Evolutionary conservation across 2,113 vertebrate genomes (phyloP).

Genomic region (Platycercus adscitus): DNA sequence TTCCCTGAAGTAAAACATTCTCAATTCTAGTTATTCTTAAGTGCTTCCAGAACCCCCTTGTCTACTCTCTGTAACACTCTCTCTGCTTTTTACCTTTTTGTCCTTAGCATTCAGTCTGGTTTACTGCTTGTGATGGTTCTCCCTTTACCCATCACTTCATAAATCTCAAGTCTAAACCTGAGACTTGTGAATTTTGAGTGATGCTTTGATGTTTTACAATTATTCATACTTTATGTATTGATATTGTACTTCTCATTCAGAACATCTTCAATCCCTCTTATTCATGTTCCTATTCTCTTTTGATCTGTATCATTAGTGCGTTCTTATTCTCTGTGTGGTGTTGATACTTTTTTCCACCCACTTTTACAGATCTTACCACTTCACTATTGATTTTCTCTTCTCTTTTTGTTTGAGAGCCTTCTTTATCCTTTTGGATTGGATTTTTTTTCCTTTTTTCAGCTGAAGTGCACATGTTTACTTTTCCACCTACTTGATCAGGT

Average conservation of each 20-base stretch:
- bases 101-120: background rate
- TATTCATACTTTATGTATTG: slow-evolving; percentile 8
- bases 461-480: background rate
- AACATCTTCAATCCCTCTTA: background rate
- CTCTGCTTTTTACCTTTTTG: background rate
- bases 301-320: slow-evolving; percentile 21
- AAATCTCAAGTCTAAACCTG: background rate
- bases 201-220: slow-evolving; percentile 21
- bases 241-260: slow-evolving; percentile 28
- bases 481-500: background rate
- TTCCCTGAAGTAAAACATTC: background rate
- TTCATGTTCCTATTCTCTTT: background rate
- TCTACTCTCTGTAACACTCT: background rate
- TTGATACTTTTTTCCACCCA: background rate
- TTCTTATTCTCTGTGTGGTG: background rate
- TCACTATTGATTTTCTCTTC: background rate
- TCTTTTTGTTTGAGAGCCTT: background rate
- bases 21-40: background rate
- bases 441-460: background rate
- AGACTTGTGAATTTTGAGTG: background rate
- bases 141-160: background rate
- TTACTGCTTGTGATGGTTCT: background rate
- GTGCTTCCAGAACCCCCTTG: background rate
- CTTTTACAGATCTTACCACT: background rate
- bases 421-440: background rate